These are phyloP conservation scores for Xiphorhynchus elegans DNA, from an alignment of 2,113 vertebrate species.

Conservation along the genomic window DNA sequence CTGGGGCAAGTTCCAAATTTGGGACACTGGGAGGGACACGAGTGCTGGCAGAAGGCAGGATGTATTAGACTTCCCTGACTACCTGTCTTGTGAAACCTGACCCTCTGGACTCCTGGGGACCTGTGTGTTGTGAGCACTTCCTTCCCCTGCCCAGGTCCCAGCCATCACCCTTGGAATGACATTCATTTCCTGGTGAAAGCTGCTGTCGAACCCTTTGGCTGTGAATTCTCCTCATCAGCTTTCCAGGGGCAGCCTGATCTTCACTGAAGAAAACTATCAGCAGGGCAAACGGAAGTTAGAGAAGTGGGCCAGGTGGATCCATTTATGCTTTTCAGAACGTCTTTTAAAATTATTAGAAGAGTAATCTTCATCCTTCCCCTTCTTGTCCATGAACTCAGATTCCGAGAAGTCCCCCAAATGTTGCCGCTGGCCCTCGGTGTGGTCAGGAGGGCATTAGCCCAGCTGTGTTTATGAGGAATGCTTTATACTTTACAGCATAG, in stretches of 20 bases:
- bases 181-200: neutral
- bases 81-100: neutral
- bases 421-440: neutral
- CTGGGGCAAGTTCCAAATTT: neutral
- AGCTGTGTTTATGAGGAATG: neutral
- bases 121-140: neutral
- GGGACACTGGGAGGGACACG: neutral
- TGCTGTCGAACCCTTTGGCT: neutral
- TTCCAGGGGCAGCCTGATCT: neutral
- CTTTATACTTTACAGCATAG: neutral
- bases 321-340: neutral
- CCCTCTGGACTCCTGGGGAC: neutral
- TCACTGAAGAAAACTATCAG: neutral
- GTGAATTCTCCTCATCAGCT: neutral
- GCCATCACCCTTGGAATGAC: neutral
- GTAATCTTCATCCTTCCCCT: neutral
- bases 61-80: neutral
- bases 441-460: neutral
- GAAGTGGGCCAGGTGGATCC: neutral
- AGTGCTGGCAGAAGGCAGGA: neutral
- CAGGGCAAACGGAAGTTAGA: neutral
- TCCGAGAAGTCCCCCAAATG: neutral
- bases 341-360: neutral
- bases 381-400: neutral
- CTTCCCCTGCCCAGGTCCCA: neutral